phyloP scores from a whole-genome alignment of 1,140 invertebrate species.

The Panagrolaimus sp. region DNA sequence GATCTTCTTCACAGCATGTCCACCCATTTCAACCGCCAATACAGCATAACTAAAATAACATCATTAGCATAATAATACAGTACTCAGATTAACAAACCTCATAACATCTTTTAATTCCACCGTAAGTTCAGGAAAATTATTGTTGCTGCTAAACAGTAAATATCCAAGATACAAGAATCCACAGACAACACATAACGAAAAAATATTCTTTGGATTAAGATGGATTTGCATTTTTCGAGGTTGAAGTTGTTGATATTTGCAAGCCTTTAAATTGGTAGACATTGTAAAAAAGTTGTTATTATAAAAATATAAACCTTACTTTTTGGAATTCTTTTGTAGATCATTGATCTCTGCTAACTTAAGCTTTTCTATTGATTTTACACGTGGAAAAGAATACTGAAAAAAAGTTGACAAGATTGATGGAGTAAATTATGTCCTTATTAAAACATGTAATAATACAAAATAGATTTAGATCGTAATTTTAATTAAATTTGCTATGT shows the following conservation, averaged over 20 bases:
- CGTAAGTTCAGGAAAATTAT: conserved; percentile 51
- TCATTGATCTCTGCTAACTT: conserved; percentile 22
- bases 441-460: too few species aligned
- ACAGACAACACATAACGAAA: conserved; percentile 36
- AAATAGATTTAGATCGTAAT: too few species aligned
- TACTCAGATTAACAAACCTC: conserved; percentile 60
- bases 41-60: conserved; percentile 57
- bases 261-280: conserved; percentile 43
- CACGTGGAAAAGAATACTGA: background rate
- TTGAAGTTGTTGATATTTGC: background rate
- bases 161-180: conserved; percentile 49
- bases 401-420: too few species aligned
- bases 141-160: conserved; percentile 41
- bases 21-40: conserved; percentile 56
- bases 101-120: conserved; percentile 50
- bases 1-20: conserved; percentile 46
- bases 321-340: conserved; percentile 21
- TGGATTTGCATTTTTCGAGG: conserved; percentile 34
- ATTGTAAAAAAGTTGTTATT: conserved; percentile 65
- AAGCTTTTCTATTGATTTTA: background rate
- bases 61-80: too few species aligned
- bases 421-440: too few species aligned
- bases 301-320: background rate
- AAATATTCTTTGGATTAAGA: conserved; percentile 45
- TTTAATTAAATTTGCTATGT: too few species aligned